Percentiles rank a stretch among this genome's conserved stretches.
Conservation (phyloP, 2,888 invertebrate species). For the Apamea sordens region DNA sequence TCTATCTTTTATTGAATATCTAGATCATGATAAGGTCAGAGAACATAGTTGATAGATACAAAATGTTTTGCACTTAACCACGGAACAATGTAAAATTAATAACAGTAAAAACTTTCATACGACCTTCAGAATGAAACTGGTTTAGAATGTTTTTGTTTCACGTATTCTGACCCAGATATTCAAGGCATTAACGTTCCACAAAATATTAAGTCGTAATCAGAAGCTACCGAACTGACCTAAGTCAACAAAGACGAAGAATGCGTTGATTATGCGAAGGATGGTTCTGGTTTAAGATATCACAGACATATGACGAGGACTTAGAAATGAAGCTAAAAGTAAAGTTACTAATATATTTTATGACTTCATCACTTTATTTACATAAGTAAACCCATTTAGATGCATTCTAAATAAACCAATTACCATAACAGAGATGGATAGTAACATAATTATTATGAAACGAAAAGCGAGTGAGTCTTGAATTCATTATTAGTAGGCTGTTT, state of each 20-base stretch:
- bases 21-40: background rate
- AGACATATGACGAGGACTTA: background rate
- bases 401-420: constrained; percentile 46
- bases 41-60: background rate
- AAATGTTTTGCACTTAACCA: background rate
- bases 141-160: constrained; percentile 45
- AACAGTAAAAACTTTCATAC: constrained; percentile 10
- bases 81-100: constrained; percentile 17
- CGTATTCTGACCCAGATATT: constrained; percentile 47
- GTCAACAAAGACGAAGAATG: background rate
- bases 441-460: constrained; percentile 54
- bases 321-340: constrained; percentile 27
- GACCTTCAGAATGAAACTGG: constrained; percentile 53
- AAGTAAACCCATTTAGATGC: constrained; percentile 33
- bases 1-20: background rate
- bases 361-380: constrained; percentile 52
- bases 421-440: constrained; percentile 40
- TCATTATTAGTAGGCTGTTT: constrained; percentile 44
- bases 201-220: background rate
- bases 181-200: constrained; percentile 4
- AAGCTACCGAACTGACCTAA: constrained; percentile 16
- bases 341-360: constrained; percentile 35
- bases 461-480: constrained; percentile 44
- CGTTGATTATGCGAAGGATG: background rate
- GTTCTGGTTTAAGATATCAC: background rate